Percentiles rank a stretch among this genome's conserved stretches.
These are phyloP conservation scores for Nezara viridula DNA, from an alignment of 2,888 invertebrate species.

Conservation along the genomic window DNA sequence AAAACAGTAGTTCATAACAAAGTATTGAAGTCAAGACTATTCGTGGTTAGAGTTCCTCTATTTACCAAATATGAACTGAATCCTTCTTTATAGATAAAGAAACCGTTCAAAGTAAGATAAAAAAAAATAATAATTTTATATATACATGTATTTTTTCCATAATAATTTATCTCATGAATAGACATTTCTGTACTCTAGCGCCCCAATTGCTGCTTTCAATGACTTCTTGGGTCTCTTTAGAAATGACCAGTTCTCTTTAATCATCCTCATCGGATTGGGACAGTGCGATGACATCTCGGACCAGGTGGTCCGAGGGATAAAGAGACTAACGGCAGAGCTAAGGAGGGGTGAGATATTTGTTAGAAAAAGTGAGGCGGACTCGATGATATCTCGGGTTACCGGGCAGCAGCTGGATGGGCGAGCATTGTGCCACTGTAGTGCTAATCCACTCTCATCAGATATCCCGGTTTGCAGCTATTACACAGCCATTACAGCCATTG, in stretches of 20 bases:
- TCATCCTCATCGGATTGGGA: background rate
- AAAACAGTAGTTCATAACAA: too few relatives aligned
- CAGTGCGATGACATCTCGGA: background rate
- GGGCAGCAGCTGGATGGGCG: background rate
- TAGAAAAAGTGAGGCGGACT: constrained; percentile 36
- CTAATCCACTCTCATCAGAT: constrained; percentile 41
- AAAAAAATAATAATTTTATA: too few relatives aligned
- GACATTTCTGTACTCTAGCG: too few relatives aligned
- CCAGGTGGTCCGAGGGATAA: constrained; percentile 10
- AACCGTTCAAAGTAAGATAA: too few relatives aligned
- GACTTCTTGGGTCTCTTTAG: background rate
- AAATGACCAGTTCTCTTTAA: background rate
- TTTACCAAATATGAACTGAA: too few relatives aligned
- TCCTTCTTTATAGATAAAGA: too few relatives aligned
- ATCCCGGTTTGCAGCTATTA: constrained; percentile 34
- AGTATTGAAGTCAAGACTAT: too few relatives aligned
- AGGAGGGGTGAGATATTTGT: constrained; percentile 39
- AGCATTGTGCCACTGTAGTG: constrained; percentile 1
- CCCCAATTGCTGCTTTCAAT: background rate
- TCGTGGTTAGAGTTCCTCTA: too few relatives aligned
- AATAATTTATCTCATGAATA: too few relatives aligned
- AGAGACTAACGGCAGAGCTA: constrained; percentile 6
- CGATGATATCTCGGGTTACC: constrained; percentile 46
- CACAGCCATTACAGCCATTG: constrained; percentile 38
- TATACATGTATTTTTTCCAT: too few relatives aligned